phyloP scores from a whole-genome alignment of 2,113 vertebrate species.

The Tachycineta bicolor region DNA sequence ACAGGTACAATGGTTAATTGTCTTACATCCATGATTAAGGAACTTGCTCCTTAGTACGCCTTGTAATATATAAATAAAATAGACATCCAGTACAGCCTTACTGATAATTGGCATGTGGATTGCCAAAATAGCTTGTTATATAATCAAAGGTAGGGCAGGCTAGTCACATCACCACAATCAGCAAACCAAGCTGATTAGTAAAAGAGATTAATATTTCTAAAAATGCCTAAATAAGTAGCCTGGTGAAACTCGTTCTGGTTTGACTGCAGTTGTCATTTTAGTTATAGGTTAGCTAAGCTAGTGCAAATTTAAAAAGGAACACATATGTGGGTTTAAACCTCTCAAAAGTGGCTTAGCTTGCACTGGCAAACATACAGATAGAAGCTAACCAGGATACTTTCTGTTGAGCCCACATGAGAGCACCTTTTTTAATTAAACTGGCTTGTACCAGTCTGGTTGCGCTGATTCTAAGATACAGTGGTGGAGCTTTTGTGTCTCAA shows the following conservation, averaged over 20 bases:
- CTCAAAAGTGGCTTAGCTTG: constrained; percentile 20
- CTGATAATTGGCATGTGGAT: not conserved
- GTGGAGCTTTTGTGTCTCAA: not conserved
- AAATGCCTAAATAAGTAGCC: constrained; percentile 19
- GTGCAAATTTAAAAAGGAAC: not conserved
- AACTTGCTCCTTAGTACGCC: not conserved
- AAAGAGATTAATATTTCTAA: constrained; percentile 35
- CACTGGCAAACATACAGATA: not conserved
- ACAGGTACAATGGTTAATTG: not conserved
- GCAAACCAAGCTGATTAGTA: constrained; percentile 23
- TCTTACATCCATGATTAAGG: not conserved
- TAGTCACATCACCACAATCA: constrained; percentile 3
- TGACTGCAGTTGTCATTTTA: constrained; percentile 13
- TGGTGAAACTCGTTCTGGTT: constrained; percentile 1
- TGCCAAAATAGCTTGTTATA: not conserved
- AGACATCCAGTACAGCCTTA: not conserved
- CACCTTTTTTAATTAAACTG: constrained; percentile 13
- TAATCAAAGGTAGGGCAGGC: not conserved
- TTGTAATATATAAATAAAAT: not conserved
- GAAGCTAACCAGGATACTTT: not conserved
- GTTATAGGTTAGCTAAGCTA: not conserved
- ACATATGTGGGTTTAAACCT: not conserved
- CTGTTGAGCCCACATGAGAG: not conserved
- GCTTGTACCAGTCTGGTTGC: not conserved
- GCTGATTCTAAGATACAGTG: constrained; percentile 8